Evolutionary conservation across 1,140 invertebrate genomes (phyloP).

Genomic region (Zaprionus capensis): DNA sequence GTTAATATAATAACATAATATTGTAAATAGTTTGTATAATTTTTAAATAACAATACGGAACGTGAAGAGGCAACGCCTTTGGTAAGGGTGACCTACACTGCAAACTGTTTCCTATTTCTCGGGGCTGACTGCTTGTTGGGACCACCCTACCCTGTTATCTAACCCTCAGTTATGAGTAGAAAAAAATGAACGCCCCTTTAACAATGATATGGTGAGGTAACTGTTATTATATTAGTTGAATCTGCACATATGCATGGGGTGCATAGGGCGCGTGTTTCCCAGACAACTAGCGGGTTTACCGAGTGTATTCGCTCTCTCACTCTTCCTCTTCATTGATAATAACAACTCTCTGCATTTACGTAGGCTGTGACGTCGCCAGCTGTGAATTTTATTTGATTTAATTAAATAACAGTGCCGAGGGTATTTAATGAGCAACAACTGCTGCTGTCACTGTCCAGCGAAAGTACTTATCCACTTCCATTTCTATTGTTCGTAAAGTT

Average conservation of each 20-base stretch:
- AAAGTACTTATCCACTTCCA: background rate
- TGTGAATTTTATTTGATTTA: conserved; percentile 81
- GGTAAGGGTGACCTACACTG: conserved; percentile 22
- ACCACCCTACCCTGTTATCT: conserved; percentile 48
- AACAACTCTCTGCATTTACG: conserved; percentile 65
- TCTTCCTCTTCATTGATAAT: conserved; percentile 53
- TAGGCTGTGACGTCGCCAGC: conserved; percentile 62
- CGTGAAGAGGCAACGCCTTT: conserved; percentile 32
- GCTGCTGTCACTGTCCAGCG: background rate
- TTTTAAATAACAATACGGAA: conserved; percentile 60
- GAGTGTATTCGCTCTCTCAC: conserved; percentile 13
- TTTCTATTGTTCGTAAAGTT: background rate
- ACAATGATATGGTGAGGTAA: conserved; percentile 51
- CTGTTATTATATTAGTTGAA: conserved; percentile 80
- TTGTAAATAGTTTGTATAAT: conserved; percentile 60
- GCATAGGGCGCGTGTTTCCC: conserved; percentile 66
- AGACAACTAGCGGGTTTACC: conserved; percentile 50
- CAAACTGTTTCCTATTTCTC: conserved; percentile 73
- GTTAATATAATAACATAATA: conserved; percentile 67
- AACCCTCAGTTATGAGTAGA: conserved; percentile 64
- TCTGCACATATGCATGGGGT: conserved; percentile 46
- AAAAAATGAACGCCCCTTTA: conserved; percentile 61
- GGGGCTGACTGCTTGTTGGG: conserved; percentile 20
- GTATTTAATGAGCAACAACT: conserved; percentile 56
- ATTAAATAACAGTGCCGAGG: conserved; percentile 61